These are phyloP conservation scores for Pelecanus crispus DNA, from an alignment of 2,113 vertebrate species.

Conservation along the genomic window DNA sequence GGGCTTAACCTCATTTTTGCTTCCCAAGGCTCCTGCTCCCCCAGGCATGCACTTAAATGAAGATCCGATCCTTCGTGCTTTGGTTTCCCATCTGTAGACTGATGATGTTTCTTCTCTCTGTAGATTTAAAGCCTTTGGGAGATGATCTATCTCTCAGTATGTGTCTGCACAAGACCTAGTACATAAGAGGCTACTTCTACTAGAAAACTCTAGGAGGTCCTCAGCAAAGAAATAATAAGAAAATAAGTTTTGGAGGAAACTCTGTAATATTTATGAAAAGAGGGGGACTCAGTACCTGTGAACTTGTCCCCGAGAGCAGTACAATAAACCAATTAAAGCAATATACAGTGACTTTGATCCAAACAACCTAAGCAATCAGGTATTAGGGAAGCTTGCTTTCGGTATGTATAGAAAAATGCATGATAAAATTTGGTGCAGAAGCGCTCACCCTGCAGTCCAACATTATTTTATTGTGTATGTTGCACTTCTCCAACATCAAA, in stretches of 20 bases:
- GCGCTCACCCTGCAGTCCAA: not conserved
- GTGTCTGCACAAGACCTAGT: not conserved
- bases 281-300: not conserved
- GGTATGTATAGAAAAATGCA: not conserved
- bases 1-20: not conserved
- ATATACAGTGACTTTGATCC: not conserved
- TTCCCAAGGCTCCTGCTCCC: not conserved
- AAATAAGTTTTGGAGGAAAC: not conserved
- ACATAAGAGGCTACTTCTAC: not conserved
- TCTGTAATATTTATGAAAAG: not conserved
- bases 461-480: not conserved
- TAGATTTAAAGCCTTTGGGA: not conserved
- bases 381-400: not conserved
- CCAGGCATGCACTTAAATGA: not conserved
- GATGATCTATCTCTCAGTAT: not conserved
- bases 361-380: not conserved
- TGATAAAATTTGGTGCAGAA: not conserved
- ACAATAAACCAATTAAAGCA: not conserved
- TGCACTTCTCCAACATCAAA: not conserved
- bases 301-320: not conserved
- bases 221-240: not conserved
- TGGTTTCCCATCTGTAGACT: not conserved
- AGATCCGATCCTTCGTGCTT: not conserved
- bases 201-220: not conserved
- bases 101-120: not conserved